Percentiles rank a stretch among this genome's conserved stretches.
Conservation (phyloP, 2,797 vertebrate genomes). For the Lagocephalus sceleratus region DNA sequence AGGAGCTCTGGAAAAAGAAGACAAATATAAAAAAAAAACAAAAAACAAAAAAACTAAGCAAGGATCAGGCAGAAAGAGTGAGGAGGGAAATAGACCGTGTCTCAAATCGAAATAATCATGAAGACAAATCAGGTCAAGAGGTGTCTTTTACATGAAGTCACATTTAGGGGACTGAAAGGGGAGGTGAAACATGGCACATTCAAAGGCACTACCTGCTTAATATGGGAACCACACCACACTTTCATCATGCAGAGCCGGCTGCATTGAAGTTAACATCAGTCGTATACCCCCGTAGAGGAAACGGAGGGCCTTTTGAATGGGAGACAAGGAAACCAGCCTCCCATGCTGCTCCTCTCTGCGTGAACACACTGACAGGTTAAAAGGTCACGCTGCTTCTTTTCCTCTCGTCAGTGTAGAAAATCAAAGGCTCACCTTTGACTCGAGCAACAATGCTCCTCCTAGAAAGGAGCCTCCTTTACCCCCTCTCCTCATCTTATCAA, state of each 20-base stretch:
- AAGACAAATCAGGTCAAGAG: no score
- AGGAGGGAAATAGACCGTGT: no score
- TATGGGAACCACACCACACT: slow-evolving; percentile 13
- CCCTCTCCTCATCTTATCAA: neutral
- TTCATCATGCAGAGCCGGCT: slow-evolving; percentile 22
- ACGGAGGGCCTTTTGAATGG: slow-evolving; percentile 42
- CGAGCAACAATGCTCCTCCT: neutral
- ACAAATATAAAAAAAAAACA: no score
- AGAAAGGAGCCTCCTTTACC: neutral
- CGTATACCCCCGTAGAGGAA: slow-evolving; percentile 44
- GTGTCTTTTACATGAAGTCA: no score
- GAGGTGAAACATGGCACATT: no score
- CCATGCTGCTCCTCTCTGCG: slow-evolving; percentile 22
- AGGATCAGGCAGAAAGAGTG: no score
- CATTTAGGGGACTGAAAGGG: no score
- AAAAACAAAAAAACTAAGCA: no score
- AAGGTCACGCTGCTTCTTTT: slow-evolving; percentile 32
- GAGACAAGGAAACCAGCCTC: slow-evolving; percentile 36
- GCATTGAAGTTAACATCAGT: slow-evolving; percentile 44
- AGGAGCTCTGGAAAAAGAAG: no score
- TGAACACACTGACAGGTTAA: slow-evolving; percentile 31
- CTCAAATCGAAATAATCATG: no score
- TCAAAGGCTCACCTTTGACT: slow-evolving; percentile 22
- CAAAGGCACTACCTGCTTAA: slow-evolving; percentile 13
- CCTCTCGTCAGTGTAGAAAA: slow-evolving; percentile 15